Evolutionary conservation across 1,140 invertebrate species (phyloP).

Genomic region (Kradibia gibbosae): DNA sequence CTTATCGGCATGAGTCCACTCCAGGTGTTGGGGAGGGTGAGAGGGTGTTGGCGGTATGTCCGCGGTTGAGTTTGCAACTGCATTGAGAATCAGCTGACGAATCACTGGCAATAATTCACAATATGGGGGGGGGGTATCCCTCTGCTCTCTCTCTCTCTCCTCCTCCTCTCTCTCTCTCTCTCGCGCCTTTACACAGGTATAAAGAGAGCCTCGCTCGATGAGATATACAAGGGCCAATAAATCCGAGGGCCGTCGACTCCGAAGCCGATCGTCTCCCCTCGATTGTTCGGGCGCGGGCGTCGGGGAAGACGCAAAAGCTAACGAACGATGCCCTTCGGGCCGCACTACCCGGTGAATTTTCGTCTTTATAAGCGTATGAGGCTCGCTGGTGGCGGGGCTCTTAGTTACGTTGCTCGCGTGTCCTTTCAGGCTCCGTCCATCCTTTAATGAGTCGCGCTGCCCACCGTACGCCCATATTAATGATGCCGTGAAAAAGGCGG

Average conservation of each 20-base stretch:
- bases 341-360: too few relatives aligned
- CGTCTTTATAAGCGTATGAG: too few relatives aligned
- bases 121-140: not conserved
- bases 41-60: not conserved
- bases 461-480: not conserved
- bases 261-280: conserved; percentile 1
- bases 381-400: too few relatives aligned
- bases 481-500: too few relatives aligned
- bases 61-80: not conserved
- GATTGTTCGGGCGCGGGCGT: not conserved
- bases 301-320: too few relatives aligned
- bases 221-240: conserved; percentile 22
- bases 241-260: not conserved
- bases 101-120: conserved; percentile 24
- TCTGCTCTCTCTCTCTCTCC: not conserved
- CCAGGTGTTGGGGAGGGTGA: too few relatives aligned
- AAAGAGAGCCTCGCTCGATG: not conserved
- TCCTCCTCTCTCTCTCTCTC: not conserved
- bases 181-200: too few relatives aligned
- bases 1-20: too few relatives aligned
- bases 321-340: too few relatives aligned
- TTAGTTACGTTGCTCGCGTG: not conserved
- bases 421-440: conserved; percentile 40
- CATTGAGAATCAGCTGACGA: conserved; percentile 20
- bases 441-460: conserved; percentile 34